Percentiles rank a stretch among this genome's conserved stretches.
Conservation (phyloP, 2,113 vertebrate species). For the Paradoxurus hermaphroditus region DNA sequence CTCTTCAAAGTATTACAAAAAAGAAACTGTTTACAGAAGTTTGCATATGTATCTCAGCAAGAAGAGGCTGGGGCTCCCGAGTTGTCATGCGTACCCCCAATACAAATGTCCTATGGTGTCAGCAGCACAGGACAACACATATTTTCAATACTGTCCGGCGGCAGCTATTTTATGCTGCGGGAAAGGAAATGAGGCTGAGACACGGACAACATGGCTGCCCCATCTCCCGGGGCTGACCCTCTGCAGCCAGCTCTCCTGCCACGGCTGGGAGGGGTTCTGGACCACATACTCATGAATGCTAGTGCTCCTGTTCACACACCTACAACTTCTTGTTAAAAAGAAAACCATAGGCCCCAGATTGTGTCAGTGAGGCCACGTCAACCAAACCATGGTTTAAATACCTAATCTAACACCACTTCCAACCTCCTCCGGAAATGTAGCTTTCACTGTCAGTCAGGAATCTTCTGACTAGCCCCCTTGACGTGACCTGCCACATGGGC, state of each 20-base stretch:
- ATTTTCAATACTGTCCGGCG: neutral
- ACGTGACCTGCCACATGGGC: neutral
- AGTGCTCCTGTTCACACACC: neutral
- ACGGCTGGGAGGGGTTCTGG: neutral
- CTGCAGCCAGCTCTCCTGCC: neutral
- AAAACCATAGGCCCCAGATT: neutral
- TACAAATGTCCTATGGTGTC: neutral
- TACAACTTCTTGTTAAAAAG: neutral
- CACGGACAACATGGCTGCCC: neutral
- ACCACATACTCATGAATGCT: neutral
- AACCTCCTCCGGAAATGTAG: neutral
- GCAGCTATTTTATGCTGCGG: neutral
- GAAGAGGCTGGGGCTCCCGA: neutral
- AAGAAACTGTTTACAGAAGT: constrained; percentile 8
- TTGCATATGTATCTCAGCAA: neutral
- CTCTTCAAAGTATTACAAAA: neutral
- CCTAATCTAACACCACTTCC: neutral
- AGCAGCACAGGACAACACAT: neutral
- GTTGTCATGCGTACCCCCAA: neutral
- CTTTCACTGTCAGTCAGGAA: neutral
- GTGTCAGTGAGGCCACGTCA: neutral
- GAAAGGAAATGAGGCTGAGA: neutral
- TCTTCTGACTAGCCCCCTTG: neutral
- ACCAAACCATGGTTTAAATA: neutral
- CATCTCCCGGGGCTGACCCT: neutral